Conservation (phyloP, 2,888 invertebrate species). For the Uloborus plumipes region DNA sequence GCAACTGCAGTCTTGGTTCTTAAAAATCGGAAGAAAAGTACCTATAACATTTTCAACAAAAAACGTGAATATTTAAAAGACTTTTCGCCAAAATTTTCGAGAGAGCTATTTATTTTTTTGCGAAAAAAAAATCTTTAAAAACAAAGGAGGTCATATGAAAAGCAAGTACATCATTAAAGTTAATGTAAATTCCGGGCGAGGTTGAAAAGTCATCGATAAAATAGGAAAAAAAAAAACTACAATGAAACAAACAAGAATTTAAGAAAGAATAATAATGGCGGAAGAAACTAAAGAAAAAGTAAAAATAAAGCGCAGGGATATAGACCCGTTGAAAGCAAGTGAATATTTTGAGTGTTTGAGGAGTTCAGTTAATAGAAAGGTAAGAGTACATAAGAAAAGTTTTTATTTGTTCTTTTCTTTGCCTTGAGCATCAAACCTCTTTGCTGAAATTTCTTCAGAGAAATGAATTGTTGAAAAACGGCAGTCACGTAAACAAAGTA, state of each 20-base stretch:
- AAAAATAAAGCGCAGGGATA: constrained; percentile 9
- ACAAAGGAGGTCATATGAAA: constrained; percentile 6
- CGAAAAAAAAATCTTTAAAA: not conserved
- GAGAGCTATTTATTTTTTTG: no score
- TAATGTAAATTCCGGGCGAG: constrained; percentile 26
- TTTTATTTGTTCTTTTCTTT: constrained; percentile 3
- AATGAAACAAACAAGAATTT: constrained; percentile 5
- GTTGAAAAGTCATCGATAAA: no score
- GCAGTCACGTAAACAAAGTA: no score
- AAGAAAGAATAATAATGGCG: not conserved
- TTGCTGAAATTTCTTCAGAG: not conserved
- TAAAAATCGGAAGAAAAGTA: no score
- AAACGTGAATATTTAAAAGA: no score
- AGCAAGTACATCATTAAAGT: constrained; percentile 36
- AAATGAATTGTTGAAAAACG: constrained; percentile 1
- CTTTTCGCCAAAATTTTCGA: no score
- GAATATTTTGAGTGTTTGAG: constrained; percentile 28
- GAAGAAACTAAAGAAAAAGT: not conserved
- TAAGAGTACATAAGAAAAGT: not conserved
- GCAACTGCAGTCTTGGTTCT: no score
- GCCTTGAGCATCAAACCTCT: not conserved
- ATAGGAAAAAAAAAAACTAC: not conserved
- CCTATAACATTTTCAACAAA: no score
- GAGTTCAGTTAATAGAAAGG: constrained; percentile 30
- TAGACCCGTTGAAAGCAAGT: constrained; percentile 28